Base-by-base conservation (phyloP, 1,140 invertebrate genomes). In the Anadara kagoshimensis region DNA sequence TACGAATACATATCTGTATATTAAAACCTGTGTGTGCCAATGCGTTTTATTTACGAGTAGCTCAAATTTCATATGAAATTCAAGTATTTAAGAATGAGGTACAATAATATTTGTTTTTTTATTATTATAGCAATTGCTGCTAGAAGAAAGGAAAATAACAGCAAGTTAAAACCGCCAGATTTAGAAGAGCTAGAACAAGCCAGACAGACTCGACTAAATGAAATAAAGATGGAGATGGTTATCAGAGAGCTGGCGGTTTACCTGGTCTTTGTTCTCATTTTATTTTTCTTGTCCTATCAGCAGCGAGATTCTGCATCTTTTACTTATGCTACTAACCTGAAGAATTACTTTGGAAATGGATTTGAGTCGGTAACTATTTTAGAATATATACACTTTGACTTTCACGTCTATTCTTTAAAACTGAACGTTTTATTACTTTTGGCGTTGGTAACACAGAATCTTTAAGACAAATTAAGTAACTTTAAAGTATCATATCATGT, bases 161-260 rank as follows among this genome's bases (percentile, higher is more conserved):
- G 70, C 12, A 70, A 82, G 5, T 74, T 84, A 26, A 75, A 83
- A 49, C 85, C 87, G 26, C 83, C 86, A 22, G 87, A 89, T 73
- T 70, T 72, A 3, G 78, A 81, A 59, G 75, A 76, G 2, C 73
- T 89, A 26, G 79, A 81, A 14, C 73, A 78, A 63, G 77, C 85
- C 22, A 79, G 88, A 63, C 78, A 83, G 65, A 64, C 65, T 12
- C 78, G 90, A 26, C 51, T 90, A 64, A 90, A 90, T 72, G 90
- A 91, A 73, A 80, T 91, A 7, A 84, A 90, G 75, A 91, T 91
- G 89, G 89, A 88, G 67, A 83, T 81, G 7, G 87, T 91, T 24
- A 65, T 91, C 1, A 89, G 89, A 75, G 90, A 91, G 72, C 90
- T 91, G 24, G 64, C 83, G 0, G 78, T 87, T 10, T 90, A 89